Evolutionary conservation across 2,888 invertebrate genomes (phyloP).

Genomic region (Andrena praecox): DNA sequence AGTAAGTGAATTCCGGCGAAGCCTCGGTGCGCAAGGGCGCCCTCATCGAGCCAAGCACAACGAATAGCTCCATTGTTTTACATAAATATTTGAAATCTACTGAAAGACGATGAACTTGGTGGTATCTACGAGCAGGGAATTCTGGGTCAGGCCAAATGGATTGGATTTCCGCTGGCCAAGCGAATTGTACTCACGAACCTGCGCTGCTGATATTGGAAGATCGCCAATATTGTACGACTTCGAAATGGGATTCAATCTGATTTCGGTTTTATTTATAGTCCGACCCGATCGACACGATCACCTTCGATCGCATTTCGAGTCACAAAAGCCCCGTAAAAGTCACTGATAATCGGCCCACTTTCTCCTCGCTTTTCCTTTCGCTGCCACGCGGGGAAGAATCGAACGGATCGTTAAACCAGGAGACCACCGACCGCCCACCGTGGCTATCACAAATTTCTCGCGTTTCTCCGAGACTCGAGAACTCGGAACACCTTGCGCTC

Average conservation of each 20-base stretch:
- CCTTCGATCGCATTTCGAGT: slow-evolving; percentile 18
- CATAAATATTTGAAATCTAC: slow-evolving; percentile 34
- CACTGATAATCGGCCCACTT: slow-evolving; percentile 56
- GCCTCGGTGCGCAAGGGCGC: background rate
- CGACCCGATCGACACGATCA: slow-evolving; percentile 44
- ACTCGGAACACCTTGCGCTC: no score
- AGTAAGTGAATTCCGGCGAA: background rate
- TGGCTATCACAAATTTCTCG: no score
- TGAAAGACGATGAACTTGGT: slow-evolving; percentile 50
- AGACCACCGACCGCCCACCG: background rate
- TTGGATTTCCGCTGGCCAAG: slow-evolving; percentile 65
- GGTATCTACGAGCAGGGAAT: slow-evolving; percentile 55
- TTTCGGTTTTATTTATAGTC: slow-evolving; percentile 70
- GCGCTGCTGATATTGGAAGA: slow-evolving; percentile 68
- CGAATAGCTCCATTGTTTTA: slow-evolving; percentile 32
- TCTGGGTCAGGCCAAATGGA: slow-evolving; percentile 76
- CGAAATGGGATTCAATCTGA: slow-evolving; percentile 73
- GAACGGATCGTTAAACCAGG: no score
- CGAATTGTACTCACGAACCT: slow-evolving; percentile 50
- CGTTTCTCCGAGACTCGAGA: no score
- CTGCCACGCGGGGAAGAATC: background rate
- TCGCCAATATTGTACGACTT: slow-evolving; percentile 69
- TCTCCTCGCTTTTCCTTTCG: slow-evolving; percentile 42
- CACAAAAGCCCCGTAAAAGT: slow-evolving; percentile 19
- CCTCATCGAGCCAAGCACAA: background rate